Evolutionary conservation across 2,888 invertebrate species (phyloP), one percentile per base, ranked within the genome.

Genomic region (Drosophila mimica): DNA sequence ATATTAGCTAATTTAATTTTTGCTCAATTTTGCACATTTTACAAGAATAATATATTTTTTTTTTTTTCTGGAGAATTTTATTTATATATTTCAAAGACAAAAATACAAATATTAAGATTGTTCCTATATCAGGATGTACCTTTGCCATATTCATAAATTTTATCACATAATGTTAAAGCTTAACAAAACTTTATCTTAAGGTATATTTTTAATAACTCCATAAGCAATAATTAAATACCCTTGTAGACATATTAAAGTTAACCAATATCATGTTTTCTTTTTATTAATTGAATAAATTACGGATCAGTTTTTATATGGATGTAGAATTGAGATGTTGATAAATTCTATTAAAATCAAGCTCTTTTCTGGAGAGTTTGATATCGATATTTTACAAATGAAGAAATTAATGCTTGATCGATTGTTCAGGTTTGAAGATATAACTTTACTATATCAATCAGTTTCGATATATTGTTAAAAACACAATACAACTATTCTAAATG

Each of bases 31-130:
- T 17, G 3, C 8, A 8, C 36, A 36, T 6, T 36, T 36, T 36
- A 2, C 17, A 17, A 15, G 7, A 6, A 36, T 17, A 17, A 36
- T 15, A 36, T 1, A 36, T 36, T 17, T 7, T 36, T 6, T 0
- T 6, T 1, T 43, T 20, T 4, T 5, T 20, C n/a, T 20, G 40
- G 2, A 0, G 11, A 5, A 5, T 20, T 4, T 7, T 13, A 2
- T 4, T 20, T 13, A 0, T 2, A 46, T 20, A 46, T 13, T 20
- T 13, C 0, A 20, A 46, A 46, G 3, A 20, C 1, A 0, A 46
- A 46, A 46, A 20, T 4, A 13, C 20, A 43, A 20, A 46, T 7
- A 13, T 46, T 46, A 4, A 3, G 20, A 46, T 46, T 46, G 2
- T 20, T 13, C 13, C 13, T 7, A 20, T 20, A 46, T 43, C 13